Conservation (phyloP, 2,888 invertebrate genomes). For the Acanthococcus lagerstroemiae region DNA sequence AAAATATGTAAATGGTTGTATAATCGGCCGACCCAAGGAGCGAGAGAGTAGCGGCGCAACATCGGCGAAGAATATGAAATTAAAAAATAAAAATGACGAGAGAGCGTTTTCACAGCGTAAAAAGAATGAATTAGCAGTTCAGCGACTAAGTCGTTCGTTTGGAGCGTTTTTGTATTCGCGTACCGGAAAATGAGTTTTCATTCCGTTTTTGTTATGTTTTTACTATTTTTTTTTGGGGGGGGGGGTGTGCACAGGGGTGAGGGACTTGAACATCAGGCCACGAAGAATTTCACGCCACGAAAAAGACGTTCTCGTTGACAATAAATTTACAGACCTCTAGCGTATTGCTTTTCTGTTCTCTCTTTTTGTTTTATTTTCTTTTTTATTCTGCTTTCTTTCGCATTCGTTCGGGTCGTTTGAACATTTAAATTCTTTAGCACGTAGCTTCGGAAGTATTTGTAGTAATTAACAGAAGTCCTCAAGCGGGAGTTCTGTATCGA, state of each 20-base stretch:
- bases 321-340: background rate
- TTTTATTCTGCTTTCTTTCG: background rate
- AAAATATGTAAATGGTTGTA: no score
- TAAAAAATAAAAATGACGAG: no score
- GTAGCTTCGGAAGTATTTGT: background rate
- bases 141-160: no score
- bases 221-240: background rate
- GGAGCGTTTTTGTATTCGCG: no score
- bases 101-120: no score
- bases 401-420: background rate
- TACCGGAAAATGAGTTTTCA: conserved; percentile 24
- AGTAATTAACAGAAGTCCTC: background rate
- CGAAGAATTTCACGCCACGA: background rate
- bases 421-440: background rate
- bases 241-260: no score
- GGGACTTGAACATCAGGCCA: no score
- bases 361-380: background rate
- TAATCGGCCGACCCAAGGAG: no score
- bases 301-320: background rate
- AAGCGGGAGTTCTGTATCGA: background rate
- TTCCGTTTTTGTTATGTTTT: background rate
- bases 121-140: no score
- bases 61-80: no score
- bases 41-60: no score
- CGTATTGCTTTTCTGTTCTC: background rate